These are phyloP conservation scores for Alitta virens DNA, from an alignment of 2,888 invertebrate genomes.

Conservation along the genomic window DNA sequence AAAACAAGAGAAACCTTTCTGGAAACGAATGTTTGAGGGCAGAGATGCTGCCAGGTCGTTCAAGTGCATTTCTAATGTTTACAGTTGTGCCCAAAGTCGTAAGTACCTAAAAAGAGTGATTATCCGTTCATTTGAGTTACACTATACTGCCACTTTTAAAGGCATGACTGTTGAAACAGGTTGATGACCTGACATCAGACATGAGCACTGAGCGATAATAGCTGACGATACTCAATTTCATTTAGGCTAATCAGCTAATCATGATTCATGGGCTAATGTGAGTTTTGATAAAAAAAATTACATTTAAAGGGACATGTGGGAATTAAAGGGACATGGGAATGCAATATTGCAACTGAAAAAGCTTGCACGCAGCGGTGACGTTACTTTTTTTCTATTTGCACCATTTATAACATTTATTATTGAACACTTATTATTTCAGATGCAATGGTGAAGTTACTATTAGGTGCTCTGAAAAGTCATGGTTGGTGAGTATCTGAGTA, in stretches of 20 bases:
- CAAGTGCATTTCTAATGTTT: constrained; percentile 79
- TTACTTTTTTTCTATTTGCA: no score
- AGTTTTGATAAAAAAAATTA: no score
- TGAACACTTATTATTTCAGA: constrained; percentile 57
- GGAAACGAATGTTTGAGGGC: constrained; percentile 22
- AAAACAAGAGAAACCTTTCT: constrained; percentile 9
- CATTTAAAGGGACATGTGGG: no score
- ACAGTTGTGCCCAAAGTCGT: constrained; percentile 70
- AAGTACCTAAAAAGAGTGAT: constrained; percentile 19
- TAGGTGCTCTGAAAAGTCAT: constrained; percentile 76
- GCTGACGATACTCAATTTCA: no score
- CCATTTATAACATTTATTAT: no score
- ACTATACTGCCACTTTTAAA: no score
- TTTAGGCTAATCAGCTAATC: no score
- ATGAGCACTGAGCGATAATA: background rate
- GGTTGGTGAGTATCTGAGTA: constrained; percentile 75
- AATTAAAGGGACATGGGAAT: no score
- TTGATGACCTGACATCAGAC: background rate
- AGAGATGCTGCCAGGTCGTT: constrained; percentile 38
- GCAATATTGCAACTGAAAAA: no score
- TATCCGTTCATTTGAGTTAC: no score
- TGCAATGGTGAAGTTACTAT: constrained; percentile 79
- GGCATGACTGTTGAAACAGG: constrained; percentile 3
- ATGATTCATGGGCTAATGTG: no score
- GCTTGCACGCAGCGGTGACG: no score